phyloP scores from a whole-genome alignment of 2,888 invertebrate genomes.

The Nymphalis c-album region DNA sequence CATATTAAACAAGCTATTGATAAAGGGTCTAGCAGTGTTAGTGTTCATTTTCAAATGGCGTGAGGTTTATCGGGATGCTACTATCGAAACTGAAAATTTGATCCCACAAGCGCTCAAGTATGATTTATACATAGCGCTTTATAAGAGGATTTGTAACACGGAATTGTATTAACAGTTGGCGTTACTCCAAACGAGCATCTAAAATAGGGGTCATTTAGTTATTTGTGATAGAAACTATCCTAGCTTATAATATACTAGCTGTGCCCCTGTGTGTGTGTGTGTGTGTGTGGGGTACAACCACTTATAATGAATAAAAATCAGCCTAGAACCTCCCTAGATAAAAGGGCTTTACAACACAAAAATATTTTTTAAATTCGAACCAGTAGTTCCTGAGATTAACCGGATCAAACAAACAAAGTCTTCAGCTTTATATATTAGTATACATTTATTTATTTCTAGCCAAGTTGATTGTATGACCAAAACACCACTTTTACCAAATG shows the following conservation, averaged over 20 bases:
- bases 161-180: slow-evolving; percentile 38
- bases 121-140: slow-evolving; percentile 37
- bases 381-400: too few relatives aligned
- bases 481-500: too few relatives aligned
- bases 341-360: too few relatives aligned
- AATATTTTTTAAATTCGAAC: too few relatives aligned
- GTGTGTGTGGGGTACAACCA: too few relatives aligned
- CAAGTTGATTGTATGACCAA: slow-evolving; percentile 3
- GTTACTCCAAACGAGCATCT: slow-evolving; percentile 29
- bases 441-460: neutral
- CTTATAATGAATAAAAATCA: too few relatives aligned
- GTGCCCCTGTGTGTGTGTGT: too few relatives aligned
- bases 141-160: slow-evolving; percentile 37
- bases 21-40: slow-evolving; percentile 35
- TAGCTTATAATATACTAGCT: too few relatives aligned
- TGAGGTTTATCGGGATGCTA: slow-evolving; percentile 36
- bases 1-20: slow-evolving; percentile 39
- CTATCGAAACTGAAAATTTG: slow-evolving; percentile 38
- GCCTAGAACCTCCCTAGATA: too few relatives aligned
- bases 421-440: too few relatives aligned
- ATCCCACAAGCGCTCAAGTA: slow-evolving; percentile 38
- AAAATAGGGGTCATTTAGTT: slow-evolving; percentile 25
- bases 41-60: slow-evolving; percentile 37
- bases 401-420: too few relatives aligned
- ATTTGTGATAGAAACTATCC: slow-evolving; percentile 10